These are phyloP conservation scores for Urocolius indicus DNA, from an alignment of 2,113 vertebrate species.

Conservation along the genomic window DNA sequence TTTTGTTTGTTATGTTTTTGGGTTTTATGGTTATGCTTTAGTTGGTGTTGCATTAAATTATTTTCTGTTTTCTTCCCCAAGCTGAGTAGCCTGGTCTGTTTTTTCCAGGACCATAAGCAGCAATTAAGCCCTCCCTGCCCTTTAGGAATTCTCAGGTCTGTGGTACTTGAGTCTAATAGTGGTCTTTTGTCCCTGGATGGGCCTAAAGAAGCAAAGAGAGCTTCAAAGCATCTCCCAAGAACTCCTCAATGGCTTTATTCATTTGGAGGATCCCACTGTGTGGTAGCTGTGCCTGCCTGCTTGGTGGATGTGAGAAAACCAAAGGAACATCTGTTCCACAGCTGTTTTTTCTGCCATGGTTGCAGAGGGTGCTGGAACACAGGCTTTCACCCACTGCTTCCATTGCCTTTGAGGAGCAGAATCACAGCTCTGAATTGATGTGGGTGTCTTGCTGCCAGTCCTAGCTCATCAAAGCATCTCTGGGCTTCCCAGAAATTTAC, in stretches of 20 bases:
- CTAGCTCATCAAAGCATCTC: background rate
- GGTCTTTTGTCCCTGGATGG: no score
- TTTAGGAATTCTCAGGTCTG: no score
- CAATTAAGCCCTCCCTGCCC: no score
- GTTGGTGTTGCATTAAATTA: no score
- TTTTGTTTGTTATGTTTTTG: no score
- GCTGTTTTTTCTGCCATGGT: background rate
- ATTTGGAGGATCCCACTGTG: background rate
- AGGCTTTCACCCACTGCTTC: background rate
- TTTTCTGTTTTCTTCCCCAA: no score
- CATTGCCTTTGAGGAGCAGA: background rate
- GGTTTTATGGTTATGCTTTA: no score
- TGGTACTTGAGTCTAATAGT: no score
- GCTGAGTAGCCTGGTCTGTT: no score
- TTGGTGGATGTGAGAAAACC: background rate
- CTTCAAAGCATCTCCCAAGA: background rate
- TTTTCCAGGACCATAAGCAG: no score
- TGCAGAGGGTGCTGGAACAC: background rate
- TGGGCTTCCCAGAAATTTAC: background rate
- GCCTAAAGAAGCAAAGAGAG: background rate
- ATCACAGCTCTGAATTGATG: background rate
- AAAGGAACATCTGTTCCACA: background rate
- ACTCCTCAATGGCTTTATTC: background rate
- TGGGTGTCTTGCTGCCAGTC: background rate
- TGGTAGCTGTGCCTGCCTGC: background rate